A percentile compares a stretch with the other conserved stretches of the same genome.
Conservation (phyloP, 1,140 invertebrate genomes). For the Chymomyza costata region DNA sequence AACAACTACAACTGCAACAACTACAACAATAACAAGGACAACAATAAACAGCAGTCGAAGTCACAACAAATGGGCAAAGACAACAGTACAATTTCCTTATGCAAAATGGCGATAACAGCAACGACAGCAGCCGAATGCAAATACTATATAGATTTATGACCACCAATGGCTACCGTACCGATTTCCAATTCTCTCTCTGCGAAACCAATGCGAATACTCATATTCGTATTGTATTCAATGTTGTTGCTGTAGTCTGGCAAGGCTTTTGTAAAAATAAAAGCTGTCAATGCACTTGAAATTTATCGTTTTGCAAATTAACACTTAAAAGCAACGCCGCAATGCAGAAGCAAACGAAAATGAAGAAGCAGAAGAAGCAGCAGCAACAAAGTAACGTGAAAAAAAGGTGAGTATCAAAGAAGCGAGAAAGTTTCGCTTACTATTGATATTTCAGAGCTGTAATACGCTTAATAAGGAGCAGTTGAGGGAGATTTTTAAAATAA, state of each 20-base stretch:
- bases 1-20: constrained; percentile 40
- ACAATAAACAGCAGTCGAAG: constrained; percentile 28
- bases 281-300: constrained; percentile 67
- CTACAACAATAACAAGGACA: constrained; percentile 21
- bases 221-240: constrained; percentile 33
- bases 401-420: no score
- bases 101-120: constrained; percentile 62
- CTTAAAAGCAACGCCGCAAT: constrained; percentile 48
- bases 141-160: constrained; percentile 68
- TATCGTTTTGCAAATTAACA: constrained; percentile 68
- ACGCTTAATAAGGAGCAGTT: no score
- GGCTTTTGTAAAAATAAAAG: constrained; percentile 59
- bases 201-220: constrained; percentile 30
- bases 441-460: no score
- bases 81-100: constrained; percentile 68
- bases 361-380: constrained; percentile 13
- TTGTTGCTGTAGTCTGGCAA: constrained; percentile 8
- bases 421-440: no score
- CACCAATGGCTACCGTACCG: constrained; percentile 25
- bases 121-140: constrained; percentile 52
- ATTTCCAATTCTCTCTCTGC: constrained; percentile 14
- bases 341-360: no score
- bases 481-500: no score
- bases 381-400: no score
- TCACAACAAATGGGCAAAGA: constrained; percentile 56